phyloP scores from a whole-genome alignment of 1,140 invertebrate genomes.

The Drosophila tani region DNA sequence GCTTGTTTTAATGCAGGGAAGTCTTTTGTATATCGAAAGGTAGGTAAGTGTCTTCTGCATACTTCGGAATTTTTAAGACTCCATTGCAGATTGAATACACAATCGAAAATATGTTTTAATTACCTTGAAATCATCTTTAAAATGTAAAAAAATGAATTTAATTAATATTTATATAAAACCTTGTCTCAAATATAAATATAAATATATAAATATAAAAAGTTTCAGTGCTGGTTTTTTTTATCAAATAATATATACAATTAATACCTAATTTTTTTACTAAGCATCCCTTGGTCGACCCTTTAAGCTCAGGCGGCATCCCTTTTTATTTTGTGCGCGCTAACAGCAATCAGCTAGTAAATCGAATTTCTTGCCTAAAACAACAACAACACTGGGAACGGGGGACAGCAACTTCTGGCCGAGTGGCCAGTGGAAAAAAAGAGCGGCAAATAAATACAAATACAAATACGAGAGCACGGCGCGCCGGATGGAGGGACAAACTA shows the following conservation, averaged over 20 bases:
- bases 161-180: background rate
- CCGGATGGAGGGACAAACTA: constrained; percentile 63
- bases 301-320: background rate
- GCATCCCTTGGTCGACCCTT: constrained; percentile 7
- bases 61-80: no score
- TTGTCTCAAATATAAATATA: no score
- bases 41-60: background rate
- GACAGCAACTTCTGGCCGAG: constrained; percentile 41
- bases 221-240: no score
- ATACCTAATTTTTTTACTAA: no score
- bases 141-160: no score
- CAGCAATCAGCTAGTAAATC: constrained; percentile 82
- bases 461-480: constrained; percentile 42
- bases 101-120: no score
- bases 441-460: constrained; percentile 73
- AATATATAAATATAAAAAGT: no score
- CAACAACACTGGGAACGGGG: constrained; percentile 42
- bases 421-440: constrained; percentile 26
- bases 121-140: no score
- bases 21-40: background rate
- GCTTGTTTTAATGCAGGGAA: background rate
- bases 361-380: constrained; percentile 82
- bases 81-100: no score
- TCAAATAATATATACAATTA: background rate
- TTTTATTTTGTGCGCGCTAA: constrained; percentile 61